phyloP scores from a whole-genome alignment of 2,888 invertebrate species.

The Himalopsyche japonica region DNA sequence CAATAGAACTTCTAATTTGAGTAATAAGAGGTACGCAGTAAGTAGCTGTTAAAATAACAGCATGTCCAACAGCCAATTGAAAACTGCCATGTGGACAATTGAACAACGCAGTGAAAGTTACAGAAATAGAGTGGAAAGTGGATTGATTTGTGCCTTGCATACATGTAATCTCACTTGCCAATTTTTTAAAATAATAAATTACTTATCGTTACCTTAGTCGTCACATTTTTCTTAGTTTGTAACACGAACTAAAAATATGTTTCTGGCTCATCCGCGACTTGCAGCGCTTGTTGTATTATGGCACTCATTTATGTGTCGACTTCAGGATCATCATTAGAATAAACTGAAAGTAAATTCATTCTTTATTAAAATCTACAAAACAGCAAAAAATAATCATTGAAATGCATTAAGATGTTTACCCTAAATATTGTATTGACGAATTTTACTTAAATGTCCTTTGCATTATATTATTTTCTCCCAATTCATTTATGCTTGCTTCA shows the following conservation, averaged over 20 bases:
- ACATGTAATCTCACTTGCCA: background rate
- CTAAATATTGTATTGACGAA: no score
- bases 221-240: background rate
- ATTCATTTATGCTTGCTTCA: no score
- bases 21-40: no score
- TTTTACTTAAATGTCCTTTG: no score
- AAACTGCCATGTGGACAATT: background rate
- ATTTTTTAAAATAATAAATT: background rate
- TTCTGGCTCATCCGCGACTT: background rate
- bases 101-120: background rate
- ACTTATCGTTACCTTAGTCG: background rate
- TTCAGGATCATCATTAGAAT: background rate
- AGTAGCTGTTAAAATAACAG: no score
- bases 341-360: background rate
- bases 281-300: background rate
- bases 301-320: background rate
- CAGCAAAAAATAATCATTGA: no score
- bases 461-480: no score
- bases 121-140: background rate
- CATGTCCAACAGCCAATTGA: no score
- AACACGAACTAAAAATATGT: background rate
- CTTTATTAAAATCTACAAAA: no score
- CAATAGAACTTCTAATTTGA: no score
- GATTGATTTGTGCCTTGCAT: constrained; percentile 5
- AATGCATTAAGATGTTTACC: no score